Conservation (phyloP, 1,140 invertebrate genomes). For the Andricus grossulariae region DNA sequence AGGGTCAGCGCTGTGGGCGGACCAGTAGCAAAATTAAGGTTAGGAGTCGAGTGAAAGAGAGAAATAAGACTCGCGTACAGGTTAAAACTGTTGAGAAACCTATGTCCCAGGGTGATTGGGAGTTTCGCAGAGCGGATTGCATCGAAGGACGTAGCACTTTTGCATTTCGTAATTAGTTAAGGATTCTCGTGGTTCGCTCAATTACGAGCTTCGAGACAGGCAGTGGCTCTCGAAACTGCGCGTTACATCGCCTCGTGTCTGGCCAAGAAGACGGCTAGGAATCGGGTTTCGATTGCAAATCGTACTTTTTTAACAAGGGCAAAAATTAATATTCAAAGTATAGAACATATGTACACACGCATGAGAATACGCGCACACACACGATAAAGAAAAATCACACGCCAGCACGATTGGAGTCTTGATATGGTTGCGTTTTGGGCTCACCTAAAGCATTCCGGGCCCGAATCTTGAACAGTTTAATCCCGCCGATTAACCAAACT, state of each 20-base stretch:
- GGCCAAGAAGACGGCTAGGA: background rate
- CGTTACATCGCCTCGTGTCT: background rate
- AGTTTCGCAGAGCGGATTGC: background rate
- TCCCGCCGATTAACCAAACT: slow-evolving; percentile 48
- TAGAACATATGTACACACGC: slow-evolving; percentile 47
- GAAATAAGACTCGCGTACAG: background rate
- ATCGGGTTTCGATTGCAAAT: background rate
- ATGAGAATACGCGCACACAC: slow-evolving; percentile 60
- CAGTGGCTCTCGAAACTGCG: slow-evolving; percentile 13
- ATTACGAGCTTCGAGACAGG: slow-evolving; percentile 5
- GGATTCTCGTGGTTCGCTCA: background rate
- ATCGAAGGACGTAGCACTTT: background rate
- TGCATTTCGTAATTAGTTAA: slow-evolving; percentile 5
- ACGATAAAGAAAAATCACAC: slow-evolving; percentile 65
- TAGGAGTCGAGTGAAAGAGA: slow-evolving; percentile 5
- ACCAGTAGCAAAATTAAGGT: slow-evolving; percentile 12
- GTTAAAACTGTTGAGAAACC: background rate
- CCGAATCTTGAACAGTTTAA: slow-evolving; percentile 63
- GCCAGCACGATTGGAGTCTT: slow-evolving; percentile 58
- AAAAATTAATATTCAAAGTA: slow-evolving; percentile 20
- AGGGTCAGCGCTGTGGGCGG: slow-evolving; percentile 31
- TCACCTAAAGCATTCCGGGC: slow-evolving; percentile 73
- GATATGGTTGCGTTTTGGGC: slow-evolving; percentile 58
- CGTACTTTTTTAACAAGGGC: slow-evolving; percentile 4
- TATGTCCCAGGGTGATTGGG: background rate